Evolutionary conservation across 1,140 invertebrate genomes (phyloP).

Genomic region (Cryptotermes secundus): DNA sequence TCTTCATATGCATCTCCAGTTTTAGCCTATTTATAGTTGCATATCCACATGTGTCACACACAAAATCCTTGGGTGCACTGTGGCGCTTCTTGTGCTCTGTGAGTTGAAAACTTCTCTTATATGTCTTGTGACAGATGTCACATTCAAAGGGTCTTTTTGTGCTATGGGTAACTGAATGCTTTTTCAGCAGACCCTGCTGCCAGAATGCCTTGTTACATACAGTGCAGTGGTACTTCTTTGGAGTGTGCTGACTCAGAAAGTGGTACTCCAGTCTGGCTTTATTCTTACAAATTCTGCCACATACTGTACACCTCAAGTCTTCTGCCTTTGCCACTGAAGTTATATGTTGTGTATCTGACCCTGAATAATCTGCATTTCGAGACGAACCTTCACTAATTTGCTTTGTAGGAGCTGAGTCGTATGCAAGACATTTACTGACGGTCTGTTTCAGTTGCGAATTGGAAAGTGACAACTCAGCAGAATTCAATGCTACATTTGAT

Average conservation of each 20-base stretch:
- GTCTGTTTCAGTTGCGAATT: neutral
- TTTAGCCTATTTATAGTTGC: neutral
- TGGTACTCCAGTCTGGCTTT: neutral
- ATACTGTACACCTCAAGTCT: neutral
- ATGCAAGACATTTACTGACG: neutral
- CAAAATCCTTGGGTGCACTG: neutral
- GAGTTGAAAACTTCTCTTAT: constrained; percentile 50
- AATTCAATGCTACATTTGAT: no score
- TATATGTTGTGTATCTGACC: neutral
- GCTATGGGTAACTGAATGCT: constrained; percentile 45
- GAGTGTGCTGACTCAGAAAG: neutral
- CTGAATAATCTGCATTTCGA: no score
- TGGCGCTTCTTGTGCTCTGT: constrained; percentile 23
- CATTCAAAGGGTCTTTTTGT: constrained; percentile 65
- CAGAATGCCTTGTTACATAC: constrained; percentile 59
- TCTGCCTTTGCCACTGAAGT: neutral
- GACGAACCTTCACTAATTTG: neutral
- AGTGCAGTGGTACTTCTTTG: constrained; percentile 50
- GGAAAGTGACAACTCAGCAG: no score
- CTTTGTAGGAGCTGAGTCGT: neutral
- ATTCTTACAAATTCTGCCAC: constrained; percentile 20
- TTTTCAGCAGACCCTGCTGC: constrained; percentile 45
- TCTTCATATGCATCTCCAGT: neutral
- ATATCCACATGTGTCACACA: constrained; percentile 27
- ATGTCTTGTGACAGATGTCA: constrained; percentile 65